Conservation (phyloP, 2,888 invertebrate genomes). For the Chloroclystis v-ata region DNA sequence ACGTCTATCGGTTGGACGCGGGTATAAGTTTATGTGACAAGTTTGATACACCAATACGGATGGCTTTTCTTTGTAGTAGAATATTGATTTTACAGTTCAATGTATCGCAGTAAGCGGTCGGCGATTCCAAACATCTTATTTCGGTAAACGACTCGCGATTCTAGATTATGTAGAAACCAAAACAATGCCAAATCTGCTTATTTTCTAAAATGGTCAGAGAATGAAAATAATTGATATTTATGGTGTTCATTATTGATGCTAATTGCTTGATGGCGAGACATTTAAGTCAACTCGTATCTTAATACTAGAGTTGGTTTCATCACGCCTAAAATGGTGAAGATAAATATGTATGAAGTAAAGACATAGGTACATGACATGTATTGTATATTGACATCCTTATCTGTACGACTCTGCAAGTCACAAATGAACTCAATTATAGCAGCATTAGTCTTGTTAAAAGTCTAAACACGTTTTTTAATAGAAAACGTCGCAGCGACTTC, state of each 20-base stretch:
- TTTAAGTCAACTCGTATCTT: conserved; percentile 1
- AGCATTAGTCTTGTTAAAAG: background rate
- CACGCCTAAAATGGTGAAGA: background rate
- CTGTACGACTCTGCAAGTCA: background rate
- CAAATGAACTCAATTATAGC: background rate
- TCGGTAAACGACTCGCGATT: conserved; percentile 4
- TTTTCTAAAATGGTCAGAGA: background rate
- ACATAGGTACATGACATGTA: background rate
- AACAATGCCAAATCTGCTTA: background rate
- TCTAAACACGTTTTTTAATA: background rate
- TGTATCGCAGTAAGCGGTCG: conserved; percentile 19
- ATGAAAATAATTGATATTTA: background rate
- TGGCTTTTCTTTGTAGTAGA: conserved; percentile 24
- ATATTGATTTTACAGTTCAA: conserved; percentile 28
- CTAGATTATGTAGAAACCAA: background rate
- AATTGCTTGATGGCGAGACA: background rate
- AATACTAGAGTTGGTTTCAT: conserved; percentile 2
- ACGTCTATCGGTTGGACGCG: conserved; percentile 38
- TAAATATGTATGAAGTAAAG: conserved; percentile 1
- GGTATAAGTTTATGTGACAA: conserved; percentile 51
- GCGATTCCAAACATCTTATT: conserved; percentile 6
- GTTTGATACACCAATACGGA: conserved; percentile 31
- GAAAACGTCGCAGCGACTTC: conserved; percentile 6
- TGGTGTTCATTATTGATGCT: conserved; percentile 1
- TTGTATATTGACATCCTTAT: background rate